Evolutionary conservation across 2,797 vertebrate species (phyloP).

Genomic region (Micrastur ruficollis): DNA sequence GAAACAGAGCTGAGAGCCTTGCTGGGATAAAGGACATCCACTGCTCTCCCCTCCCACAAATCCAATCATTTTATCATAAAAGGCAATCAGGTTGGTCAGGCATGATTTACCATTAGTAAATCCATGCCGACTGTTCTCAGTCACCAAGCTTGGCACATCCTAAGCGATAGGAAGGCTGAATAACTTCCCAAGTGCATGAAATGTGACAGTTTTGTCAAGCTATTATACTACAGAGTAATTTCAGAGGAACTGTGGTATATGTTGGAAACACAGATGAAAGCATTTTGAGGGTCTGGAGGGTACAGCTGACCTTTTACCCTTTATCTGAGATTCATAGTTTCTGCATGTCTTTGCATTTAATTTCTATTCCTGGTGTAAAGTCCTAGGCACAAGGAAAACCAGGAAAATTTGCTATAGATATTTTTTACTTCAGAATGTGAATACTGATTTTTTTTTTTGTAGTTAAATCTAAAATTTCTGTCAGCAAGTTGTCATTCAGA

Average conservation of each 20-base stretch:
- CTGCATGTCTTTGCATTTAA: not conserved
- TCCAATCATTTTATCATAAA: not conserved
- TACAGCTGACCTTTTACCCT: not conserved
- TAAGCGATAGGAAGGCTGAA: not conserved
- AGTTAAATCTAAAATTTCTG: not conserved
- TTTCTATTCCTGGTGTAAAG: not conserved
- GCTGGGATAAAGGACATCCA: not conserved
- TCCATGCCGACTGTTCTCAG: not conserved
- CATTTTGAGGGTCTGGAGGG: not conserved
- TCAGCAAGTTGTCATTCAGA: not conserved
- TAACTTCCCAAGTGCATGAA: not conserved
- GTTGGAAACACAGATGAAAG: not conserved
- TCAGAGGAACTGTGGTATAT: not conserved
- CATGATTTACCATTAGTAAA: not conserved
- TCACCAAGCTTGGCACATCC: not conserved
- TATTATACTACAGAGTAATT: not conserved
- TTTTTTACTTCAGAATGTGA: not conserved
- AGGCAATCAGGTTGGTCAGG: not conserved
- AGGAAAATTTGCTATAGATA: not conserved
- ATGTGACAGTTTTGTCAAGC: not conserved
- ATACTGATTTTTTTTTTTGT: not conserved
- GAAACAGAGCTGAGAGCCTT: not conserved
- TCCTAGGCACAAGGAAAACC: not conserved
- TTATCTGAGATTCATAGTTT: not conserved
- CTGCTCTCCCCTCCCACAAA: not conserved